Percentiles rank a stretch among this genome's conserved stretches.
Evolutionary conservation across 2,888 invertebrate genomes (phyloP).

Genomic region (Seladonia tumulorum): DNA sequence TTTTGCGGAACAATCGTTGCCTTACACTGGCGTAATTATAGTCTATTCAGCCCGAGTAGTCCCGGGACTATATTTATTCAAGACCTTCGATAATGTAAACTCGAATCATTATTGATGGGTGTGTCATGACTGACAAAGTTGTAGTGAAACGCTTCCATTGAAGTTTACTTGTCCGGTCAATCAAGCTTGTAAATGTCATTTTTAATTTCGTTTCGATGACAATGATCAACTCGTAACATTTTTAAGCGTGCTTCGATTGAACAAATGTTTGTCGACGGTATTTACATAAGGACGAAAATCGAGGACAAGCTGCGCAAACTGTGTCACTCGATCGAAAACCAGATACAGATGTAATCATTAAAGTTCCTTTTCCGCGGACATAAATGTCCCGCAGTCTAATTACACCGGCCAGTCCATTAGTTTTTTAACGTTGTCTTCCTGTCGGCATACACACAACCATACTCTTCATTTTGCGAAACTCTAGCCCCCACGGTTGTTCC

Average conservation of each 20-base stretch:
- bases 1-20: too few species aligned
- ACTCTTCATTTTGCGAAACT: background rate
- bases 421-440: background rate
- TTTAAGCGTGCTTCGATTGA: too few species aligned
- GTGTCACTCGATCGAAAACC: too few species aligned
- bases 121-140: background rate
- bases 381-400: background rate
- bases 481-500: background rate
- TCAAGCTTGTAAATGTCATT: background rate
- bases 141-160: background rate
- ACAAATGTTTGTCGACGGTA: too few species aligned
- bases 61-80: conserved; percentile 6
- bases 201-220: background rate
- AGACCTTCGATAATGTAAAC: background rate
- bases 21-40: background rate
- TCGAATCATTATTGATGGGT: background rate
- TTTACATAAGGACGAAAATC: too few species aligned
- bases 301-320: too few species aligned
- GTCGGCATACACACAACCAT: background rate
- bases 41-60: conserved; percentile 2
- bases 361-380: background rate
- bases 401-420: background rate
- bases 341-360: too few species aligned
- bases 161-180: background rate
- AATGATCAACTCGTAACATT: too few species aligned